These are phyloP conservation scores for Rhaphigaster nebulosa DNA, from an alignment of 2,888 invertebrate species.

Conservation along the genomic window DNA sequence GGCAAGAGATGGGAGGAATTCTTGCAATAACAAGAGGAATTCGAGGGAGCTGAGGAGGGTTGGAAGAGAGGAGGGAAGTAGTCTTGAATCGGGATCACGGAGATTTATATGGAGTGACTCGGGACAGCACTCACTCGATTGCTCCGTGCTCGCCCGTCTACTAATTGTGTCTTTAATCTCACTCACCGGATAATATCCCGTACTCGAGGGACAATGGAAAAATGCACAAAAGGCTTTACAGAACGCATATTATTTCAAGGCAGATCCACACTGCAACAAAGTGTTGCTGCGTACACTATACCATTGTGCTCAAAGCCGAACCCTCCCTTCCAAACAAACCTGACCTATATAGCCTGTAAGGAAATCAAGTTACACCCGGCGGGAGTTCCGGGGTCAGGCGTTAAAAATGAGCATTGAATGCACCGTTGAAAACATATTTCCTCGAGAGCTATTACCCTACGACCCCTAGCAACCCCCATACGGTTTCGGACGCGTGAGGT, in stretches of 20 bases:
- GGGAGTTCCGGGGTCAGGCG: conserved; percentile 14
- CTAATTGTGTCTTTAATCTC: conserved; percentile 41
- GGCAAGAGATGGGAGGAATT: conserved; percentile 41
- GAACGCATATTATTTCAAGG: background rate
- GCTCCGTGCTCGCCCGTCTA: background rate
- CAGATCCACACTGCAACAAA: background rate
- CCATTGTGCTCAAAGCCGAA: background rate
- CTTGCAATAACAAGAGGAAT: conserved; percentile 43
- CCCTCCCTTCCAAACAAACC: background rate
- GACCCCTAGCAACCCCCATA: conserved; percentile 14
- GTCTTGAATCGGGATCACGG: conserved; percentile 32
- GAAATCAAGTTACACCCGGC: background rate
- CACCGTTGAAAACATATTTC: background rate
- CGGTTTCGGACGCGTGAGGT: conserved; percentile 1
- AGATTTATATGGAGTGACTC: conserved; percentile 2
- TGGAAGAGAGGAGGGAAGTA: background rate
- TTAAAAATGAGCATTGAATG: background rate
- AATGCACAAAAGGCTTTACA: background rate
- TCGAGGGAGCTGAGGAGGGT: background rate
- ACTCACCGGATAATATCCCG: background rate
- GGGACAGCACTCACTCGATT: conserved; percentile 24
- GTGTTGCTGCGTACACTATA: background rate
- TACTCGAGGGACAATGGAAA: background rate
- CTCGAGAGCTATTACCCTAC: background rate
- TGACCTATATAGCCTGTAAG: background rate